These are phyloP conservation scores for Sarcophaga caerulescens DNA, from an alignment of 2,888 invertebrate genomes.

Conservation along the genomic window DNA sequence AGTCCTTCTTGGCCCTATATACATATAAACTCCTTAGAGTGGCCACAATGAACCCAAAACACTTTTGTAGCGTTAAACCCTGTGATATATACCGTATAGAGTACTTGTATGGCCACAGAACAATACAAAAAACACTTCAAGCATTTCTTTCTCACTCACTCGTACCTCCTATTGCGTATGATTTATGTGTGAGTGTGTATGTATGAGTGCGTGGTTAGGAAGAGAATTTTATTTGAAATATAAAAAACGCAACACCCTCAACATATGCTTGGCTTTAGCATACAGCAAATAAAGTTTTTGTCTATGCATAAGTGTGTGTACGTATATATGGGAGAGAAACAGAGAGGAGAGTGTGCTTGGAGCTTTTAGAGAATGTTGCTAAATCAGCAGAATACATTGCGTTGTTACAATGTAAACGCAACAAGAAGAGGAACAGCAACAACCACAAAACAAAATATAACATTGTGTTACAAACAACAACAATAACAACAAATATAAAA, in stretches of 20 bases:
- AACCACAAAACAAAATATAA: slow-evolving; percentile 3
- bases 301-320: background rate
- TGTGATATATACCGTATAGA: background rate
- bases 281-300: background rate
- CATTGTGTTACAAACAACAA: slow-evolving; percentile 31
- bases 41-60: background rate
- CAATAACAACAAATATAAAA: background rate
- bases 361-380: slow-evolving; percentile 41
- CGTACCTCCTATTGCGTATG: background rate
- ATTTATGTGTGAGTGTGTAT: background rate
- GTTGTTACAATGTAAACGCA: slow-evolving; percentile 35
- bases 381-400: slow-evolving; percentile 47
- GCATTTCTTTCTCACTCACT: background rate
- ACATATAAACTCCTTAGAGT: no score
- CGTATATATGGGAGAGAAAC: no score
- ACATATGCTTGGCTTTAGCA: slow-evolving; percentile 21
- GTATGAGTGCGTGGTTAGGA: background rate
- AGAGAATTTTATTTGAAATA: background rate
- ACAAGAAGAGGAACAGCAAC: no score
- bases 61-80: background rate
- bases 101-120: background rate
- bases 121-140: background rate
- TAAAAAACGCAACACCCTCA: background rate
- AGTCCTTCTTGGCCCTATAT: no score
- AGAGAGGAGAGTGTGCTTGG: no score